Percentiles rank a stretch among this genome's conserved stretches.
Evolutionary conservation across 1,140 invertebrate species (phyloP).

Genomic region (Ips typographus): DNA sequence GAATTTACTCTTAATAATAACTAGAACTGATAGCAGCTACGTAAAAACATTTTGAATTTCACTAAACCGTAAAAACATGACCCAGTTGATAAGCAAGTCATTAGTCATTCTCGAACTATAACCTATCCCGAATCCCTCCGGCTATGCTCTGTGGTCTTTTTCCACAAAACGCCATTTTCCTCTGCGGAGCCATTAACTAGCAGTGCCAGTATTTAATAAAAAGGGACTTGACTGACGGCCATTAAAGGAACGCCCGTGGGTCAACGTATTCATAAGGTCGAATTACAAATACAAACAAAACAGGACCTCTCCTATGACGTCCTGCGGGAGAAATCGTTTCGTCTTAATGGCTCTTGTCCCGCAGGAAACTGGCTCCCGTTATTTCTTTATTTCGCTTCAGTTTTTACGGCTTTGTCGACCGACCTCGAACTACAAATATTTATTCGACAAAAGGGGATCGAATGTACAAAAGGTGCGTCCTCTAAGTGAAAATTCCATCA

Average conservation of each 20-base stretch:
- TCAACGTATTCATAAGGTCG: constrained; percentile 23
- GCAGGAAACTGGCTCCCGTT: constrained; percentile 18
- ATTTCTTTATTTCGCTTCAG: constrained; percentile 16
- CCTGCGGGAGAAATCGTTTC: neutral
- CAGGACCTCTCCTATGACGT: constrained; percentile 11
- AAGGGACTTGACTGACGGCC: constrained; percentile 9
- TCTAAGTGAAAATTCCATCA: too few species aligned
- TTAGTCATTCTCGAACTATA: too few species aligned
- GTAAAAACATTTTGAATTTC: too few species aligned
- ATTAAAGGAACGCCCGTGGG: constrained; percentile 11
- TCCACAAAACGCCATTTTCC: neutral
- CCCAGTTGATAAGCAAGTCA: too few species aligned
- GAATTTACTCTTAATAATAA: too few species aligned
- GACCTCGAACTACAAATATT: constrained; percentile 8
- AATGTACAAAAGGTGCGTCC: too few species aligned
- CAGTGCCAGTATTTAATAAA: constrained; percentile 8
- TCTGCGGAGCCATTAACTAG: constrained; percentile 18
- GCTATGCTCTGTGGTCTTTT: neutral
- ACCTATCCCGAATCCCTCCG: neutral
- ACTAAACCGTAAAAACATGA: too few species aligned
- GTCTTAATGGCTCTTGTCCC: constrained; percentile 26
- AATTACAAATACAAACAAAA: constrained; percentile 34
- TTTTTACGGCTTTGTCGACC: constrained; percentile 4
- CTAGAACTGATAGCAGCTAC: too few species aligned
- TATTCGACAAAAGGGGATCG: neutral